Percentiles rank a stretch among this genome's conserved stretches.
Evolutionary conservation across 1,140 invertebrate genomes (phyloP).

Genomic region (Anoplolepis gracilipes): DNA sequence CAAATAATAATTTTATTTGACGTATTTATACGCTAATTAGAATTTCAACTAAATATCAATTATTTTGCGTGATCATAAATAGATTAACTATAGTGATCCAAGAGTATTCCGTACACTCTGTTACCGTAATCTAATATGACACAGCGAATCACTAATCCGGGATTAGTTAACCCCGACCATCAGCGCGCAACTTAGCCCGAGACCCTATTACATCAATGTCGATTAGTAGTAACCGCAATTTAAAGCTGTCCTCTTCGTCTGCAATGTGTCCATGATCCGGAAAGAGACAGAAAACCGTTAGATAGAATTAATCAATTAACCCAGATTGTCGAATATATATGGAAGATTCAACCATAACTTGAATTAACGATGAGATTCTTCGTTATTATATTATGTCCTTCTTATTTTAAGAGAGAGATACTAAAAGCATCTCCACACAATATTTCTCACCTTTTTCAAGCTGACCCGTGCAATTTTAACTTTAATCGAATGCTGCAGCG

Average conservation of each 20-base stretch:
- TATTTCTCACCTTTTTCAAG: constrained; percentile 13
- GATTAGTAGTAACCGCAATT: constrained; percentile 49
- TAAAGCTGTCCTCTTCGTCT: constrained; percentile 32
- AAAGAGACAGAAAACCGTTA: constrained; percentile 46
- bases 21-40: not conserved
- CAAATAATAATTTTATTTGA: not conserved
- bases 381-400: constrained; percentile 45
- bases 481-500: constrained; percentile 36
- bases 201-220: constrained; percentile 55
- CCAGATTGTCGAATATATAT: constrained; percentile 18
- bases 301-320: constrained; percentile 44
- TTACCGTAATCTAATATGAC: constrained; percentile 30
- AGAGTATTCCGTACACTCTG: not conserved
- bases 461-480: not conserved
- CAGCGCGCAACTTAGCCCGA: constrained; percentile 22
- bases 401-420: constrained; percentile 27
- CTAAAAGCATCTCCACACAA: constrained; percentile 4
- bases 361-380: constrained; percentile 9
- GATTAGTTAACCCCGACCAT: constrained; percentile 50
- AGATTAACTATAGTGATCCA: not conserved
- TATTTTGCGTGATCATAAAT: not conserved
- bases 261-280: not conserved
- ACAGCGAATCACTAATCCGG: constrained; percentile 29
- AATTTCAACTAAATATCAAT: not conserved
- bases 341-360: not conserved